Base-by-base conservation (phyloP, 2,113 vertebrate species). In the Phasianus colchicus region DNA sequence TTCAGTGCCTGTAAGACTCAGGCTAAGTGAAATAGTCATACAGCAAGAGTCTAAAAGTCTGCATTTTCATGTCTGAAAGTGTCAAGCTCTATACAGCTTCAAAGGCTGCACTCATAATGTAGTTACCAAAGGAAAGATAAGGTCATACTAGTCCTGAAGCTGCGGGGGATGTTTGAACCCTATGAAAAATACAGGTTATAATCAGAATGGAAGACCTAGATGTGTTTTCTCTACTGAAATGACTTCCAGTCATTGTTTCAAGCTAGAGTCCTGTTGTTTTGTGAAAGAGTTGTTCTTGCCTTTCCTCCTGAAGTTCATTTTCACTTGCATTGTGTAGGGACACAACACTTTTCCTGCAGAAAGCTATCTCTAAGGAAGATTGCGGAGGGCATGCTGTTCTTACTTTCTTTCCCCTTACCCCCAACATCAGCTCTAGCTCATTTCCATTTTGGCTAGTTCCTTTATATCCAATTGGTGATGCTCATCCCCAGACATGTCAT, bases 91-190 rank as follows among this genome's bases (percentile, higher is more conserved):
- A 3, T 3, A 0, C 1, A 22, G 45, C 73, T 81, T 42, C 84
- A 42, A 11, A 57, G 65, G 65, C 74, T 81, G 63, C 77, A 74
- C 10, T 78, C 27, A 5, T 38, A 47, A 52, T 29, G 6, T 43
- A 25, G 22, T 48, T 60, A 5, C 36, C 36, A 36, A 18, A 66
- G 73, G 36, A 84, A 72, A 75, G n/a, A 85, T 18, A 57, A 61
- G 29, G 50, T 95, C 65, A 38, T 38, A 30, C 55, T 42, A 32
- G 63, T 60, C 60, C 91, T 87, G 70, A 82, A 78, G 72, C 40
- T 82, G 40, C 3, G 14, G 48, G 81, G 58, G 66, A 32, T 60
- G 38, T 38, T 48, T 70, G 18, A 60, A 42, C 36, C 9, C 47
- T 32, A 1, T 14, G 22, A 40, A 30, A 48, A 80, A 63, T 10